phyloP scores from a whole-genome alignment of 53 echinoderm and acorn worm species.

The Pentamera pediparva region DNA sequence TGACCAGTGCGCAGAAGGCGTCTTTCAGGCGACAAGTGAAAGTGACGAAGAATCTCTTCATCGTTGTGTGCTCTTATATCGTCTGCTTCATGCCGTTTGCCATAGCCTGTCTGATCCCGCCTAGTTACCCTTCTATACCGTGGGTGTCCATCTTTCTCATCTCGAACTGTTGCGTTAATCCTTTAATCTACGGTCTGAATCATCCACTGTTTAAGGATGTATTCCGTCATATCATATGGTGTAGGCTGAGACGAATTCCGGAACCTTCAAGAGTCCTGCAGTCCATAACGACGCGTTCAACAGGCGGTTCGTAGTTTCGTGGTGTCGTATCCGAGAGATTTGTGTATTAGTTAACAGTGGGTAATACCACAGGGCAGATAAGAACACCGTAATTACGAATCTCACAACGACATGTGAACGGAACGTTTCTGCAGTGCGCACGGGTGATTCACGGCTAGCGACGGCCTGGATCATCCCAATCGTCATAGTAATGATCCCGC shows the following conservation, averaged over 20 bases:
- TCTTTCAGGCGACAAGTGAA: conserved; percentile 21
- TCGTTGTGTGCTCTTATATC: conserved; percentile 24
- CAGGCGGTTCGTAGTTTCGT: background rate
- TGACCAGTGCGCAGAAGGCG: background rate
- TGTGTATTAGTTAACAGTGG: too few relatives aligned
- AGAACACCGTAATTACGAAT: too few relatives aligned
- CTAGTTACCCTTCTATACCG: conserved; percentile 8
- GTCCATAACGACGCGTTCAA: background rate
- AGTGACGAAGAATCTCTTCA: conserved; percentile 17
- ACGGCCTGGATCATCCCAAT: too few relatives aligned
- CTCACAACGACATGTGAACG: too few relatives aligned
- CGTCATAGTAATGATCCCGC: too few relatives aligned
- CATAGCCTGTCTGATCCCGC: conserved; percentile 5
- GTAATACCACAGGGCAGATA: too few relatives aligned
- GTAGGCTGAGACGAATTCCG: conserved; percentile 29
- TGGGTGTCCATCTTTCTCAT: conserved; percentile 24
- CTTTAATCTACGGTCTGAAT: conserved; percentile 62
- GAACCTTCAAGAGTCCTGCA: conserved; percentile 44
- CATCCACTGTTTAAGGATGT: conserved; percentile 71
- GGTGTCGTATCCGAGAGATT: too few relatives aligned
- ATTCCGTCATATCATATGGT: conserved; percentile 43
- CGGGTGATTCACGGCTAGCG: too few relatives aligned
- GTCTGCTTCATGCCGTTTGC: conserved; percentile 18
- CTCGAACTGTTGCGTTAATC: conserved; percentile 26
- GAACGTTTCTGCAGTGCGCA: too few relatives aligned